Evolutionary conservation across 2,797 vertebrate genomes (phyloP), one percentile per base, ranked within the genome.

Genomic region (Silurus aristotelis): DNA sequence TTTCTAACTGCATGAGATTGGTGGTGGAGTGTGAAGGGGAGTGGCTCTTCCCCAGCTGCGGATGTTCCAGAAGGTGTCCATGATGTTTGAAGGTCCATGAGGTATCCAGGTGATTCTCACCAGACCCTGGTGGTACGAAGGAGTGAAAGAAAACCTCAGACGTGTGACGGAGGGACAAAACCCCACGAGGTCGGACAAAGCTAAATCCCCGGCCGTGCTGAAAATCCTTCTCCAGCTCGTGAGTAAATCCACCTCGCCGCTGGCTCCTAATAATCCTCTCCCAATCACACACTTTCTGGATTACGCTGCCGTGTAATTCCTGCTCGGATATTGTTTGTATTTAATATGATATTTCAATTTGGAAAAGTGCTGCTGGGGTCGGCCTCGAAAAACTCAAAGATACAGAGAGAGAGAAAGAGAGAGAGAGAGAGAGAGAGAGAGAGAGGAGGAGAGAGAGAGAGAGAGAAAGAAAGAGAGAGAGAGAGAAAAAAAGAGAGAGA

Each of bases 281-380:
- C 92, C 93, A 95, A 94, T 94, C 94, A 95, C 93, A 93, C 92
- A 94, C 91, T 87, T 94, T 94, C 91, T 91, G 92, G 93, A 94
- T 95, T 95, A 94, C 83, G 84, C 88, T 88, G 87, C 88, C 60
- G 87, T 92, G 92, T 94, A 93, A 93, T 93, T 95, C 91, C 91
- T 93, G 91, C 90, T 91, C 91, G 92, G 92, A 91, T 93, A 92
- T 94, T 94, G 92, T 94, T 94, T 85, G 77, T 76, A 6, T 88
- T 92, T 92, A 92, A 93, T 94, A 93, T 93, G 87, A 92, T 93
- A 94, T 94, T 95, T 93, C 92, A 93, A 91, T 93, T 93, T 92
- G 6, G 86, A 85, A 17, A 70, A 76, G 87, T 90, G 83, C 58
- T 87, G 89, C 90, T 90, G 90, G 88, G 85, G 88, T 91, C 87